phyloP scores from a whole-genome alignment of 2,113 vertebrate species.

The Monopterus albus region DNA sequence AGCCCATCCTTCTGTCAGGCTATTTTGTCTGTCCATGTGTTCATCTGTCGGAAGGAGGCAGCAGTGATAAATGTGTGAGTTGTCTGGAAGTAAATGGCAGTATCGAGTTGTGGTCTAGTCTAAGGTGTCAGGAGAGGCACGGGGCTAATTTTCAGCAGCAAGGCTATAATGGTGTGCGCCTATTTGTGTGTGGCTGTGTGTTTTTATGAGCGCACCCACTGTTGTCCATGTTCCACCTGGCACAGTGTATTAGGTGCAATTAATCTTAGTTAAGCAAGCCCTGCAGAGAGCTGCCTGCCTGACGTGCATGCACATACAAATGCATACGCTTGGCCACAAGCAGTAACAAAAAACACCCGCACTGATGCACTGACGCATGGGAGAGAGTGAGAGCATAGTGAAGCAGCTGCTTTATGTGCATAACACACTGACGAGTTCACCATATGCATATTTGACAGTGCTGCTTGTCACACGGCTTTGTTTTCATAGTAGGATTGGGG shows the following conservation, averaged over 20 bases:
- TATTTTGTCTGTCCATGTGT: constrained; percentile 38
- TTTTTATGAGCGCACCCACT: constrained; percentile 49
- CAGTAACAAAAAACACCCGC: constrained; percentile 26
- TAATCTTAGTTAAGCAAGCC: constrained; percentile 80
- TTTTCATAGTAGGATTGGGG: constrained; percentile 42
- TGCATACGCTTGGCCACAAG: constrained; percentile 2
- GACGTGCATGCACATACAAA: constrained; percentile 29
- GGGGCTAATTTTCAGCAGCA: constrained; percentile 72
- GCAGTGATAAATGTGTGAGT: constrained; percentile 73
- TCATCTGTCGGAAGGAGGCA: constrained; percentile 52
- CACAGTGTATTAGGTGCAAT: constrained; percentile 79
- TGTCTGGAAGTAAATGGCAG: constrained; percentile 73
- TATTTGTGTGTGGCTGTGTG: constrained; percentile 53
- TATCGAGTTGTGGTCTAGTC: constrained; percentile 73
- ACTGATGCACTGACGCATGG: constrained; percentile 16
- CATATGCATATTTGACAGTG: constrained; percentile 64
- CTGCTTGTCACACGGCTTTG: constrained; percentile 57
- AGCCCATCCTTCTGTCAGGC: constrained; percentile 37
- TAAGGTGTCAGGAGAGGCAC: constrained; percentile 60
- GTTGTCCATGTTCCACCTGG: constrained; percentile 75
- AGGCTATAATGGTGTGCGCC: constrained; percentile 70
- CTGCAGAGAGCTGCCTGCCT: constrained; percentile 54
- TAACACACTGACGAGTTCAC: constrained; percentile 59
- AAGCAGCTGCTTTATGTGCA: constrained; percentile 53
- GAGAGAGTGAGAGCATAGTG: constrained; percentile 7